Evolutionary conservation across 2,113 vertebrate species (phyloP), one percentile per base, ranked within the genome.

Genomic region (Zosterops lateralis): DNA sequence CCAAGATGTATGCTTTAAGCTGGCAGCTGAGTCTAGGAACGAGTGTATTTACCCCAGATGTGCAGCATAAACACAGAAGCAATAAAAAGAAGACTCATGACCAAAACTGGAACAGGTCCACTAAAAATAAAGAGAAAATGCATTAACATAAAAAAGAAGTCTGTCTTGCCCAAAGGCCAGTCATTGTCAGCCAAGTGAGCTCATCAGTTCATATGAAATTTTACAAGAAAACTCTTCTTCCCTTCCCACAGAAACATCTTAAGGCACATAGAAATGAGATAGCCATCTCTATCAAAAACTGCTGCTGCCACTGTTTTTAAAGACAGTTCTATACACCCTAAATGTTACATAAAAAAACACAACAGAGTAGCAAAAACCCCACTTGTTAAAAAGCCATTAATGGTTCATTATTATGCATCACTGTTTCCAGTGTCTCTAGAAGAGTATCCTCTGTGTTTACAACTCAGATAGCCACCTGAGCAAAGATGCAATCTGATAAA

Each of bases 11-110:
- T 90, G 97, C 92, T 93, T 98, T 96, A 95, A 97, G 97, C 94
- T 95, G 95, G 93, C n/a, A 95, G 95, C 64, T 34, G 60, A 91
- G 93, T 97, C 98, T 99, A 99, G 47, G 99, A 99, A 90, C 99
- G 99, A 78, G 99, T 99, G 96, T 99, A 99, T 98, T 99, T 99
- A 95, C 99, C 99, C 99, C 99, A 99, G 98, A 99, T 99, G 97
- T 99, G 99, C 96, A 99, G 98, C 99, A 99, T 99, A 98, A 99
- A 99, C 92, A 99, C 99, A 56, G 99, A 99, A 70, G 99, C 99
- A 89, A 99, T 99, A 98, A 99, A 99, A 95, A 99, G 98, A 93
- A 99, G 98, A 97, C 99, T 99, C 99, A 99, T 99, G 96, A 99
- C 99, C 97, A 99, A 97, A 94, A 99, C 99, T 65, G 99, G 99